A percentile compares a stretch with the other conserved stretches of the same genome.
phyloP scores from a whole-genome alignment of 1,140 invertebrate species.

The Eumeta japonica region DNA sequence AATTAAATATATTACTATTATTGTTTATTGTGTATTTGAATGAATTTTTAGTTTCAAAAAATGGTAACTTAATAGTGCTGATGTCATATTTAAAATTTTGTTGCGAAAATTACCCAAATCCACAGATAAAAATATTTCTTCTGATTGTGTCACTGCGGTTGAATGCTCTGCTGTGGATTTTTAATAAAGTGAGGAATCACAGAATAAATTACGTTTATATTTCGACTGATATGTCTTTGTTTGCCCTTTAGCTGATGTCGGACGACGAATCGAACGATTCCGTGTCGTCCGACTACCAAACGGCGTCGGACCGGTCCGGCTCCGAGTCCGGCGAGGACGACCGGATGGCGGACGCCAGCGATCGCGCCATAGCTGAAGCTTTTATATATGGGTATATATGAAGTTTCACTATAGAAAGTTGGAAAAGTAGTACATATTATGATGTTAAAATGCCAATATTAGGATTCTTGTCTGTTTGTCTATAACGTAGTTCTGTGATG shows the following conservation, averaged over 20 bases:
- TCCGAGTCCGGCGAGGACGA: constrained; percentile 14
- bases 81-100: too few relatives aligned
- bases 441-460: neutral
- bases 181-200: too few relatives aligned
- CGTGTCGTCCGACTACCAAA: constrained; percentile 23
- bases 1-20: too few relatives aligned
- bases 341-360: constrained; percentile 45
- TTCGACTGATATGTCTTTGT: too few relatives aligned
- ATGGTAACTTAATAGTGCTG: too few relatives aligned
- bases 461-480: neutral
- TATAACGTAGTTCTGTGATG: neutral
- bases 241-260: constrained; percentile 28
- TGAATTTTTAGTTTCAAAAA: too few relatives aligned
- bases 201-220: too few relatives aligned
- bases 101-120: too few relatives aligned
- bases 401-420: constrained; percentile 1
- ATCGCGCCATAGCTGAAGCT: constrained; percentile 52
- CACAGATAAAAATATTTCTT: too few relatives aligned
- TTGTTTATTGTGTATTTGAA: too few relatives aligned
- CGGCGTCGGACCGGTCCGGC: constrained; percentile 33
- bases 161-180: too few relatives aligned
- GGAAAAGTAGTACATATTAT: neutral
- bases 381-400: constrained; percentile 46
- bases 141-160: too few relatives aligned
- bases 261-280: constrained; percentile 36